Base-by-base conservation (phyloP, 2,888 invertebrate species). In the Calephelis perditalis region DNA sequence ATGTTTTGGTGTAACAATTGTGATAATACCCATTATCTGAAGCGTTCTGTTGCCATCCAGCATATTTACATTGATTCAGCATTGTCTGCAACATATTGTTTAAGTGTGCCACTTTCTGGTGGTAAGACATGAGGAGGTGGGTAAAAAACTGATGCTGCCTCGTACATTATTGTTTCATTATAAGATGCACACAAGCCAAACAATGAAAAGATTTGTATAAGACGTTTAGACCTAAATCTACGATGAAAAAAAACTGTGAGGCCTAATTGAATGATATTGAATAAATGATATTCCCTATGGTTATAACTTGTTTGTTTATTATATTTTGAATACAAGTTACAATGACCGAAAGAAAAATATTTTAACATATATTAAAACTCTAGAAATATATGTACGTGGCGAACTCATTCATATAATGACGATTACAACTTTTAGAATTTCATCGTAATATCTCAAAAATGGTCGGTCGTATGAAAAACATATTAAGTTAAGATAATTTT, bases 141-240 rank as follows among this genome's bases (percentile, higher is more conserved):
- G 69, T 72, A 70, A 59, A 71, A 73, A 75, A 77, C 73, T 66
- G 70, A 61, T 71, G 74, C 71, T 65, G 70, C 65, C 71, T 76
- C 75, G 68, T 73, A 71, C 64, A 61, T 57, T 61, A 70, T 62
- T 54, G 70, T 68, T 70, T 71, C 58, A 64, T 63, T 73, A 73
- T 77, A 78, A 47, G 77, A 68, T 67, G 77, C 77, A 62, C 65
- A 65, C 66, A 76, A 75, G 68, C 76, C 73, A 47, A 78, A 76
- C 65, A 62, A 64, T 56, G 72, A 76, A 64, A 76, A 72, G 71
- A 76, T 62, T 70, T 73, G 69, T 60, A 74, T 66, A 58, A 77
- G 62, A 69, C 66, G 68, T 72, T 72, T 77, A 55, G 74, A 75
- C 15, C 66, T 76, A 70, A 70, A 77, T 70, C 70, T 70, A 40